These are phyloP conservation scores for Cryptocephalus moraei DNA, from an alignment of 2,888 invertebrate genomes.

Conservation along the genomic window DNA sequence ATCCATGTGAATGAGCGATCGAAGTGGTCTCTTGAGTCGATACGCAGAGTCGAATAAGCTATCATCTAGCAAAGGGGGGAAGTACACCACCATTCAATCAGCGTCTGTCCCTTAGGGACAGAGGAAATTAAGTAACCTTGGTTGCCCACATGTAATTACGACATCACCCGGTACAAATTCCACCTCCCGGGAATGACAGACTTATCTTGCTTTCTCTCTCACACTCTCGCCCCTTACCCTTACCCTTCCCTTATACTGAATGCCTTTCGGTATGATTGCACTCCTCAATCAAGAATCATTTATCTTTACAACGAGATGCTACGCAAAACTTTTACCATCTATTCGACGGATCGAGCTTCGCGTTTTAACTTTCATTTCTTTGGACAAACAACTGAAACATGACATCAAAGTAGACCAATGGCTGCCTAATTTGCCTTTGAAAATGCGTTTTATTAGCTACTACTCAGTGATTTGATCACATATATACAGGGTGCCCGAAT, in stretches of 20 bases:
- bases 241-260: constrained; percentile 6
- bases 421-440: too few species aligned
- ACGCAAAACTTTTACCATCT: constrained; percentile 5
- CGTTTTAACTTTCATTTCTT: too few species aligned
- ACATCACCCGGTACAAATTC: constrained; percentile 27
- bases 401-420: background rate
- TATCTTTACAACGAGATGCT: constrained; percentile 18
- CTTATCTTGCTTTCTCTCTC: background rate
- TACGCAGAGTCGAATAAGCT: constrained; percentile 15
- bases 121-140: constrained; percentile 34
- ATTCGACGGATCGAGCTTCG: too few species aligned
- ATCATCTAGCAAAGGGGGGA: constrained; percentile 11
- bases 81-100: constrained; percentile 30
- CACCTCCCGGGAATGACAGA: constrained; percentile 19
- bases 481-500: too few species aligned
- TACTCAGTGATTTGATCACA: too few species aligned
- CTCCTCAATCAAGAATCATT: constrained; percentile 23
- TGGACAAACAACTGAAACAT: background rate
- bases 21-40: constrained; percentile 14
- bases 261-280: constrained; percentile 19
- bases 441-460: too few species aligned
- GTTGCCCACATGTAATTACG: constrained; percentile 32
- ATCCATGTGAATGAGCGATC: constrained; percentile 9
- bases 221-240: constrained; percentile 4
- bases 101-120: constrained; percentile 30